Conservation (phyloP, 2,888 invertebrate genomes). For the Diaphora mendica region DNA sequence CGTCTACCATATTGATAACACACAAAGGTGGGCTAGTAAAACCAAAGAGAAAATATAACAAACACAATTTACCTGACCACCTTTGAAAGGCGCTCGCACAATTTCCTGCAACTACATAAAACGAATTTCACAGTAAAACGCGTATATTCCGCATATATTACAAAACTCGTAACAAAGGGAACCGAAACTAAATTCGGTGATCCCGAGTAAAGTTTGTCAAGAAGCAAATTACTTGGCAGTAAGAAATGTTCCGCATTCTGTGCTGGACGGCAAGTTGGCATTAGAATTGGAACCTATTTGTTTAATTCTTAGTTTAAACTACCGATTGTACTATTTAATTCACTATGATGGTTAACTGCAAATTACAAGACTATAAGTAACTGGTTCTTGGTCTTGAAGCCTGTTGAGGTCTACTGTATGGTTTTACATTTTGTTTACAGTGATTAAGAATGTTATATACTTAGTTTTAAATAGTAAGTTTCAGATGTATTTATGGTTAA, state of each 20-base stretch:
- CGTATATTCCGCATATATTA: slow-evolving; percentile 54
- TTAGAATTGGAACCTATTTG: slow-evolving; percentile 16
- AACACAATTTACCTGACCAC: slow-evolving; percentile 18
- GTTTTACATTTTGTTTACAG: not conserved
- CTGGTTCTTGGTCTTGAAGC: not conserved
- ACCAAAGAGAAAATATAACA: slow-evolving; percentile 1
- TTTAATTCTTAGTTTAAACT: not conserved
- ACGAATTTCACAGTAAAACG: slow-evolving; percentile 35
- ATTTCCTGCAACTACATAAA: slow-evolving; percentile 29
- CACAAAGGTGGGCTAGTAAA: not conserved
- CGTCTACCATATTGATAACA: not conserved
- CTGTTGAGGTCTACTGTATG: not conserved
- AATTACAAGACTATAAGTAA: not conserved
- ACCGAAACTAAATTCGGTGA: slow-evolving; percentile 60
- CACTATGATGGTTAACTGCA: not conserved
- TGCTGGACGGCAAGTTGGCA: slow-evolving; percentile 34
- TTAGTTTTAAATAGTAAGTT: not conserved
- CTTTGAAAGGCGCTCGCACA: slow-evolving; percentile 11
- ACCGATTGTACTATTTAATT: not conserved
- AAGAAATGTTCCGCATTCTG: slow-evolving; percentile 62
- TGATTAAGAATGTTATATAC: not conserved
- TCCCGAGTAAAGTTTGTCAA: slow-evolving; percentile 67
- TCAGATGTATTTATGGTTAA: not conserved
- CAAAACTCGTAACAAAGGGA: slow-evolving; percentile 51
- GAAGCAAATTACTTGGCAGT: slow-evolving; percentile 70